Percentiles rank a stretch among this genome's conserved stretches.
Evolutionary conservation across 2,888 invertebrate genomes (phyloP).

Genomic region (Patella depressa): DNA sequence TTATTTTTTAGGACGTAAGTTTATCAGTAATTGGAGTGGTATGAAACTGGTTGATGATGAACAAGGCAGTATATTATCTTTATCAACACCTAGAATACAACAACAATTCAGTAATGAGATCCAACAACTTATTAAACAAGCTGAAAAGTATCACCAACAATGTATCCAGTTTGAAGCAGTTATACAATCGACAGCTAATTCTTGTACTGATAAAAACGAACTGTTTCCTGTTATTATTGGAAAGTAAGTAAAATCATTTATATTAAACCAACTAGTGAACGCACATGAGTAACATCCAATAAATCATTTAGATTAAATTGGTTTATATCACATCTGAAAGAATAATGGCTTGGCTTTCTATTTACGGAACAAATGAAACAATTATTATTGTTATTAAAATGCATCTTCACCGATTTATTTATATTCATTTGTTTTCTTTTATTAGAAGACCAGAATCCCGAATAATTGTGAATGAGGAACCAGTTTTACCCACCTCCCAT

Average conservation of each 20-base stretch:
- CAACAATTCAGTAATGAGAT: not conserved
- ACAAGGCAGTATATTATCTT: not conserved
- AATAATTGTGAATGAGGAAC: no score
- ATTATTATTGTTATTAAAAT: no score
- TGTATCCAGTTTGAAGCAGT: not conserved
- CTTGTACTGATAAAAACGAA: not conserved
- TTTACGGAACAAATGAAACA: no score
- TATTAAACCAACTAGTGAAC: no score
- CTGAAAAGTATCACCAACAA: not conserved
- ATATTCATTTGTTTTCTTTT: no score
- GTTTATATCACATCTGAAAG: no score
- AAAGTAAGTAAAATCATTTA: not conserved
- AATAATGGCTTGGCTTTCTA: no score
- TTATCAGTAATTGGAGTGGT: slow-evolving; percentile 1
- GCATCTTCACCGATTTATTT: no score
- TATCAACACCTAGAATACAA: slow-evolving; percentile 5
- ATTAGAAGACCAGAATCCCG: no score
- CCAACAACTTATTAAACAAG: not conserved
- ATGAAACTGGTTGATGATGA: slow-evolving; percentile 1
- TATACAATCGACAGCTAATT: not conserved
- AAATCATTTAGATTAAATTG: no score
- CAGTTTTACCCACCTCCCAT: not conserved
- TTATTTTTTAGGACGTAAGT: not conserved
- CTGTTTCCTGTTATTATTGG: slow-evolving; percentile 3
- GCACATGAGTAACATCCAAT: no score